Conservation (phyloP, 1,140 invertebrate genomes). For the Drosophila ohnishii region DNA sequence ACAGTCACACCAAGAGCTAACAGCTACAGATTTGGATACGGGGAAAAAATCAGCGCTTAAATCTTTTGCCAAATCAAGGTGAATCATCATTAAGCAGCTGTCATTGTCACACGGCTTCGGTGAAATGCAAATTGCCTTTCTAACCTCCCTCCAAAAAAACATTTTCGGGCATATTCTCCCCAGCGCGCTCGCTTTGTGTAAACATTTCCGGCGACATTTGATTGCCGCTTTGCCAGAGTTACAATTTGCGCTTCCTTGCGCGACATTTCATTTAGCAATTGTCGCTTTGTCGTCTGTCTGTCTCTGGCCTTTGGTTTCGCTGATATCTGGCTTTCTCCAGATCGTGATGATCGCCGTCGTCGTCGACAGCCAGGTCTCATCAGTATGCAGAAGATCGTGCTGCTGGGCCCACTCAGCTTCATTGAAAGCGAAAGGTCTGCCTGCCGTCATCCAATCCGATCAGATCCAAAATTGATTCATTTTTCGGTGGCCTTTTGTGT, state of each 20-base stretch:
- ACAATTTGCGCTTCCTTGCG: slow-evolving; percentile 72
- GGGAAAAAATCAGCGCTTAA: slow-evolving; percentile 20
- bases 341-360: slow-evolving; percentile 62
- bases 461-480: slow-evolving; percentile 60
- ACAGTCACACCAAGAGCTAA: slow-evolving; percentile 26
- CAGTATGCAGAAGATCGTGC: slow-evolving; percentile 70
- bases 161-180: slow-evolving; percentile 43
- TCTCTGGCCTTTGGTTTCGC: slow-evolving; percentile 32
- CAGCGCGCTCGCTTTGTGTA: slow-evolving; percentile 39
- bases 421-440: slow-evolving; percentile 77
- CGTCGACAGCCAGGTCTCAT: slow-evolving; percentile 43
- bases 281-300: slow-evolving; percentile 50
- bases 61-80: slow-evolving; percentile 65
- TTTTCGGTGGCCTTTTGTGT: slow-evolving; percentile 44
- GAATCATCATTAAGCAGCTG: slow-evolving; percentile 66
- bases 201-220: slow-evolving; percentile 61
- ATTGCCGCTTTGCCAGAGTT: slow-evolving; percentile 43
- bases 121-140: slow-evolving; percentile 79
- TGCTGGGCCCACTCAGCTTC: slow-evolving; percentile 43
- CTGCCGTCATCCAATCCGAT: slow-evolving; percentile 24
- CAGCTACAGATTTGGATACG: slow-evolving; percentile 20
- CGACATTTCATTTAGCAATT: slow-evolving; percentile 76
- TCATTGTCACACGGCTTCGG: slow-evolving; percentile 55
- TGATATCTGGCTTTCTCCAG: slow-evolving; percentile 63
- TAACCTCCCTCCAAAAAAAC: slow-evolving; percentile 13